Conservation (phyloP, 1,140 invertebrate species). For the Sitophilus oryzae region DNA sequence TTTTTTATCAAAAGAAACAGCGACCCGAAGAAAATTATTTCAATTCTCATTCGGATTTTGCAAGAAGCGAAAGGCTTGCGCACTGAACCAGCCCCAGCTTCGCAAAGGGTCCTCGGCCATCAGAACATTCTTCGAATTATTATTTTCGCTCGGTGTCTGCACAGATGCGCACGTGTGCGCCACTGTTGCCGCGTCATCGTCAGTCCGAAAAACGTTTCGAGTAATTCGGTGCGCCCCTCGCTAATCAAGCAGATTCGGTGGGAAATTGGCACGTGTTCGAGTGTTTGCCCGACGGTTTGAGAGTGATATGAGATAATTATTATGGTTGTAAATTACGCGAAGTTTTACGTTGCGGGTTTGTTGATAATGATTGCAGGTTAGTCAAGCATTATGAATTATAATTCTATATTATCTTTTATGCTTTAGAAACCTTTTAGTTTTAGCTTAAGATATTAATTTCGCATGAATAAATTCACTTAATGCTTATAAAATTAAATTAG, state of each 20-base stretch:
- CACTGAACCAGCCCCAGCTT: slow-evolving; percentile 2
- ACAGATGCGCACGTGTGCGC: slow-evolving; percentile 13
- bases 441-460: too few species aligned
- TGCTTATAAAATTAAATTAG: too few species aligned
- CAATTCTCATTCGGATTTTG: slow-evolving; percentile 12
- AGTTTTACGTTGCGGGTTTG: slow-evolving; percentile 2
- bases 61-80: slow-evolving; percentile 17
- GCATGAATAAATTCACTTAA: too few species aligned
- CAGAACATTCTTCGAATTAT: too few species aligned
- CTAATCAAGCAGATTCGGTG: slow-evolving; percentile 9
- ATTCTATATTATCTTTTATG: too few species aligned
- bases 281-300: slow-evolving; percentile 1
- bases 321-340: slow-evolving; percentile 11
- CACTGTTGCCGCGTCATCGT: slow-evolving; percentile 6
- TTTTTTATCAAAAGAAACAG: slow-evolving; percentile 12
- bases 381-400: too few species aligned
- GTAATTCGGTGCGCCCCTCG: slow-evolving; percentile 8
- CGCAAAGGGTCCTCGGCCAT: not conserved
- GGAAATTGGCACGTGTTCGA: slow-evolving; percentile 8
- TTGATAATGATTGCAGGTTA: slow-evolving; percentile 3
- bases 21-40: slow-evolving; percentile 11
- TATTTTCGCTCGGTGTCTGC: slow-evolving; percentile 15
- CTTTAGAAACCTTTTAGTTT: too few species aligned
- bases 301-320: slow-evolving; percentile 14
- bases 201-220: slow-evolving; percentile 4